Base-by-base conservation (phyloP, 2,797 vertebrate genomes). In the Potorous gilbertii region DNA sequence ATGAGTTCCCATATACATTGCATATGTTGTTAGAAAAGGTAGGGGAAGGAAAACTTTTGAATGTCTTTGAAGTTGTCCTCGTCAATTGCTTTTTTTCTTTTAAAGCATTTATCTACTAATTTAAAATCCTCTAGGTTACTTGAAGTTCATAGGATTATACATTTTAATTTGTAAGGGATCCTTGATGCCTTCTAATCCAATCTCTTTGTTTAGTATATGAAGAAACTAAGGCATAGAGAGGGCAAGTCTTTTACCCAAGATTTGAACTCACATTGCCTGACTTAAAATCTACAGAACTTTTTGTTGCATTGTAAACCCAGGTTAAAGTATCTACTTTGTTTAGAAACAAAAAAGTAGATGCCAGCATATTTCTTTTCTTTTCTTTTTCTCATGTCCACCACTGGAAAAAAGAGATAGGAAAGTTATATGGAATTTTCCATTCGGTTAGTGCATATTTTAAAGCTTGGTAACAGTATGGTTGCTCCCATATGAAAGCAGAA, bases 1-100 rank as follows among this genome's bases (percentile, higher is more conserved):
- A 55, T 81, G 54, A 10, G 92, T 50, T 92, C 95, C 91, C 93
- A n/a, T 96, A 95, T 81, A 92, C 1, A 81, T 94, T 50, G 9
- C 40, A 90, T 6, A 50, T 92, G 95, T 91, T 96, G 21, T 94
- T 34, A 94, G 52, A 21, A 92, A 34, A 55, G 5, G 24, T 96
- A 52, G 87, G 56, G 95, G 90, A 6, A 52, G 29, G 21, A n/a
- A 66, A 66, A 6, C 55, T 14, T 90, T 93, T 28, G 0, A 93
- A 28, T 46, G 74, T 6, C 4, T 94, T 95, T 91, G 91, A 1
- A 66, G 14, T 66, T n/a, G 31, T 62, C 59, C 13, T 34, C 14
- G 59, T 62, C 11, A 34, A 57, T 2, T 27, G 18, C 52, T 55
- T 56, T 56, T 57, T 59, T 59, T 59, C 18, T n/a, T 34, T 34